Evolutionary conservation across 23 tunicate genomes (phyloP), one percentile per base, ranked within the genome.

Genomic region (Pegea sp.): DNA sequence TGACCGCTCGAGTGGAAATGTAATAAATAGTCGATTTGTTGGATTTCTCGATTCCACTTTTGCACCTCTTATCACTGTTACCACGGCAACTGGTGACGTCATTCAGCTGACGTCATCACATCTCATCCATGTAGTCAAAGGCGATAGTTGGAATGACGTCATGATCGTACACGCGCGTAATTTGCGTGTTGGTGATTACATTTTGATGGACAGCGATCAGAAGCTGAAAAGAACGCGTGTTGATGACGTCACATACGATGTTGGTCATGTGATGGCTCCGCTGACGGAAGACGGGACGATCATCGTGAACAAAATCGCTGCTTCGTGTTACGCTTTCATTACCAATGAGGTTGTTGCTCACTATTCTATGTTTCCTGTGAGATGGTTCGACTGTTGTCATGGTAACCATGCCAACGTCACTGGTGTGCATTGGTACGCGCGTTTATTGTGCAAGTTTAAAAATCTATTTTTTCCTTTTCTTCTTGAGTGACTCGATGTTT

Each of bases 271-370:
- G n/a, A n/a, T n/a, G n/a, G 66, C 66, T 33, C 66, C 66, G 22
- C 30, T 61, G 0, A 61, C 66, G 4, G 31, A 22, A 7, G 28
- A 30, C 57, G 66, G 66, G 4, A 61, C 55, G 16, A 61, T 61
- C 23, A n/a, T 61, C 25, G 66, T 61, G 24, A 46, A 61, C 56
- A 34, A 34, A 19, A 30, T 61, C 4, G 11, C 49, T 4, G 66
- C 66, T 28, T 61, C 66, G 22, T 61, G 66, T 24, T 61, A 61
- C 58, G 66, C 66, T 5, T 54, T 44, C 4, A 20, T 61, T 43
- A 19, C 3, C 33, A 61, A 32, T 44, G 55, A 61, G 29, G 27
- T 18, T 4, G 24, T 42, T 43, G 66, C 66, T 8, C 66, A 61
- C 55, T 42, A 13, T 5, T n/a, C 32, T 13, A 42, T 61, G 66